Evolutionary conservation across 2,113 vertebrate genomes (phyloP), one percentile per base, ranked within the genome.

Genomic region (Ageneiosus marmoratus): DNA sequence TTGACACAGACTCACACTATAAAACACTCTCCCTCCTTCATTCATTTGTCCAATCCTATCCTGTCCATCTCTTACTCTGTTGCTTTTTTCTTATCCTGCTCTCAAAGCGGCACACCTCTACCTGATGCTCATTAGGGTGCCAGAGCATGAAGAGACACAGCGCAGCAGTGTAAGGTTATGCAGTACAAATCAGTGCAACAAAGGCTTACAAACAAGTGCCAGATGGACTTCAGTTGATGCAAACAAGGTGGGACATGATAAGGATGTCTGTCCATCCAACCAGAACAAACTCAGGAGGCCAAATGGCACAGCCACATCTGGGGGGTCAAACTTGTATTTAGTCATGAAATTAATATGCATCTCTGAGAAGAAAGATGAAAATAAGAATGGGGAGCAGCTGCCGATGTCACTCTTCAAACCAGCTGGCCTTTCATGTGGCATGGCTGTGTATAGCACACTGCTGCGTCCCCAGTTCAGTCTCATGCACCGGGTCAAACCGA

Each of bases 351-450:
- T 13, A 56, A 46, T 56, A 48, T 72, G 46, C 41, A 55, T 53
- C 63, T 58, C 51, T 55, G 29, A 6, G 15, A 55, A 48, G 63
- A 13, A 67, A 60, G 18, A 74, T 84, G 88, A 83, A 88, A 87
- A 65, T 69, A 83, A 87, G 74, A 81, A 77, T 46, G 37, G 20
- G 87, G 85, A 92, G 90, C 94, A 94, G 93, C 92, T 94, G 93
- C 81, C 46, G 32, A 62, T 77, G 70, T 81, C 79, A 62, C 84
- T 89, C 56, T 92, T 90, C 91, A 84, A 90, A 86, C 90, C 58
- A 27, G 65, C 5, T 12, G 69, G 79, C 62, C 89, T 83, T 89
- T 90, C 22, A 79, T 83, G 88, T 77, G 74, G 37, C 41, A 9
- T n/a, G 55, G 83, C 94, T 92, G 92, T 90, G 89, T 92, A 92